Base-by-base conservation (phyloP, 2,888 invertebrate genomes). In the Caenorhabditis macrosperma region DNA sequence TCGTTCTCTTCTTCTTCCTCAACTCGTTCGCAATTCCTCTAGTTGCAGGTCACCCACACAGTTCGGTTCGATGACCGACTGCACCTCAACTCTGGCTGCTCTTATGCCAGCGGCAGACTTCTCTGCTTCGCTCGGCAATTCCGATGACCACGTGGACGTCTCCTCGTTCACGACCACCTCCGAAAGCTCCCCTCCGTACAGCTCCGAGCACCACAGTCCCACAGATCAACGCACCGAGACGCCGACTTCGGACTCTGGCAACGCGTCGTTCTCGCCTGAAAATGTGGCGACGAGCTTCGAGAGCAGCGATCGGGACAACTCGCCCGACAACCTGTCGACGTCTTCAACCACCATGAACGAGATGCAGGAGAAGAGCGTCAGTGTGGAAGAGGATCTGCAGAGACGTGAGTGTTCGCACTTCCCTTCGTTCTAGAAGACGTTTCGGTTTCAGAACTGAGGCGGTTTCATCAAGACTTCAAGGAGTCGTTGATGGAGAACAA, bases 301-400 rank as follows among this genome's bases (percentile, higher is more conserved):
- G 17, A 69, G 76, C 48, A 80, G 80, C 17, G 84, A 84, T 22
- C 54, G 84, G 6, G 86, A 86, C 54, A 84, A 83, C 12, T 82
- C 83, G 15, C 86, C 86, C 5, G 84, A 86, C 59, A 84, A 83
- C 17, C 63, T 82, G 5, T 82, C 84, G 2, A 82, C 81, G 24
- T 78, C 80, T 46, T 82, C 83, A 61, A 78, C 66, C 2, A 68
- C 54, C 35, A 54, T 63, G 20, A 52, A 78, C 41, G 78, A 81
- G 60, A n/a, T 71, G 57, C 68, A 44, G 41, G 75, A 69, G 35
- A 71, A 76, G 35, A 20, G 28, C 12, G 26, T 38, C 3, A 46
- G 20, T 35, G 59, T 80, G 15, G 71, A 80, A 48, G 76, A 80
- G 12, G 85, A 83, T 38, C 55, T 83, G 24, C 81, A 82, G 33